Conservation (phyloP, 2,113 vertebrate genomes). For the Otocyon megalotis region DNA sequence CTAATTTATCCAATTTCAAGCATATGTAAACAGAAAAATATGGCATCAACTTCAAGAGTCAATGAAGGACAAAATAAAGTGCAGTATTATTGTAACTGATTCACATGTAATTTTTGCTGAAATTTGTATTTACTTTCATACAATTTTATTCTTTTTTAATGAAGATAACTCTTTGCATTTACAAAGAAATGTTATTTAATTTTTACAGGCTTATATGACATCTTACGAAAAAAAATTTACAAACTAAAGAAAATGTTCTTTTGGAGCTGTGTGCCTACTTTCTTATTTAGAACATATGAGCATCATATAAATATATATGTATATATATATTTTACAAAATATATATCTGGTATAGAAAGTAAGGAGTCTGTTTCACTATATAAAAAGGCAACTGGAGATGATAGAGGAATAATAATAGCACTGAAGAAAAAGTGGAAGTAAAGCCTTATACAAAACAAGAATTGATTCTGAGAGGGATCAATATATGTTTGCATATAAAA, state of each 20-base stretch:
- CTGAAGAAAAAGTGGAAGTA: constrained; percentile 52
- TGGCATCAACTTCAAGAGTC: background rate
- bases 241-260: background rate
- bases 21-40: constrained; percentile 21
- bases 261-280: background rate
- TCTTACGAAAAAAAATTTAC: constrained; percentile 10
- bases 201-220: background rate
- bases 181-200: background rate
- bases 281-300: background rate
- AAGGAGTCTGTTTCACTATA: constrained; percentile 6
- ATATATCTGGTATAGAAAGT: background rate
- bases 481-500: constrained; percentile 72
- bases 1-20: constrained; percentile 10
- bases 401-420: constrained; percentile 21
- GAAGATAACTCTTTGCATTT: background rate
- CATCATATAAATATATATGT: background rate
- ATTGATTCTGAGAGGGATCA: constrained; percentile 54
- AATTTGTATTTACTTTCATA: constrained; percentile 24
- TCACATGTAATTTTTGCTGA: background rate
- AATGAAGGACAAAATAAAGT: constrained; percentile 51
- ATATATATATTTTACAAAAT: background rate
- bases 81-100: background rate
- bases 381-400: constrained; percentile 9
- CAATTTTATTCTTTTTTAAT: constrained; percentile 29
- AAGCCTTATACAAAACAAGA: constrained; percentile 61